Evolutionary conservation across 2,113 vertebrate genomes (phyloP).

Genomic region (Ascaphus truei): DNA sequence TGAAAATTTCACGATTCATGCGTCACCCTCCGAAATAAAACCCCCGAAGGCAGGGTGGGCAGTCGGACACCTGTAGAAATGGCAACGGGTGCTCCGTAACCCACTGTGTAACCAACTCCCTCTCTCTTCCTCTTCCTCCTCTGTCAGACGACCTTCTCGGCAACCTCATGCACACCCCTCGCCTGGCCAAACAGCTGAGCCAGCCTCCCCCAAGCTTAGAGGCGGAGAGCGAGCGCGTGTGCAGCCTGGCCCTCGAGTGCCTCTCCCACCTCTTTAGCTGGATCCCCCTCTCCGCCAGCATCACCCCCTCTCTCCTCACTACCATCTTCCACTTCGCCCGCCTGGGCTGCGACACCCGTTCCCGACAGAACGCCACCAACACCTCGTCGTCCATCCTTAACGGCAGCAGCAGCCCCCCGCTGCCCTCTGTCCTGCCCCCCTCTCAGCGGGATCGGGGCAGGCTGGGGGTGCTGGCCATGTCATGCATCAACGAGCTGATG

Average conservation of each 20-base stretch:
- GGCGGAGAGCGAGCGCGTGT: conserved; percentile 84
- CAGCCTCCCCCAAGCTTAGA: conserved; percentile 89
- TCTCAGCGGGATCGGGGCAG: conserved; percentile 73
- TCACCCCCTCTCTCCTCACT: conserved; percentile 92
- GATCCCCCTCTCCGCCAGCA: conserved; percentile 94
- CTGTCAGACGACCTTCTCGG: conserved; percentile 70
- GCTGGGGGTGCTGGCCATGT: conserved; percentile 91
- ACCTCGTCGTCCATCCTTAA: conserved; percentile 57
- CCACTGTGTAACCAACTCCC: no score
- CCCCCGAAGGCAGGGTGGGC: no score
- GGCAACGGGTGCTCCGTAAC: no score
- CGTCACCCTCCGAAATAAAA: no score
- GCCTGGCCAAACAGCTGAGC: conserved; percentile 79
- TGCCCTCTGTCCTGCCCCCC: conserved; percentile 33
- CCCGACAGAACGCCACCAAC: conserved; percentile 59
- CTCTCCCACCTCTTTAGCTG: conserved; percentile 98
- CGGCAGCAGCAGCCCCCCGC: conserved; percentile 59
- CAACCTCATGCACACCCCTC: conserved; percentile 84
- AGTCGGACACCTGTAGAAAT: no score
- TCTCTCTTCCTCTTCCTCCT: no score
- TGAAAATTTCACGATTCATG: no score
- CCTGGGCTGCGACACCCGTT: conserved; percentile 85
- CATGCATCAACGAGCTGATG: conserved; percentile 97
- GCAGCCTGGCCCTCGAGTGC: conserved; percentile 90
- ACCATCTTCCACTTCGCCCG: conserved; percentile 97